phyloP scores from a whole-genome alignment of 2,888 invertebrate species.

The Protonemura montana region DNA sequence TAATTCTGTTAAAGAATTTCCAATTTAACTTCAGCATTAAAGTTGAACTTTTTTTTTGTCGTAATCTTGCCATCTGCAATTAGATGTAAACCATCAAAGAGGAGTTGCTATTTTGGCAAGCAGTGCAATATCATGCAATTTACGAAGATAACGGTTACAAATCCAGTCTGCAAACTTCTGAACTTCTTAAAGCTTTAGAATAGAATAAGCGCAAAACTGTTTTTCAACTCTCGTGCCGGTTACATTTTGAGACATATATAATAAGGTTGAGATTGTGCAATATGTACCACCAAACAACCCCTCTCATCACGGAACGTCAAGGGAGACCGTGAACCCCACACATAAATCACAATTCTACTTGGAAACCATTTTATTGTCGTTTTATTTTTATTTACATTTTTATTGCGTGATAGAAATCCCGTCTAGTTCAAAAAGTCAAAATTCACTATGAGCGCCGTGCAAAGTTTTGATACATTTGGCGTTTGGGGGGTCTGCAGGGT shows the following conservation, averaged over 20 bases:
- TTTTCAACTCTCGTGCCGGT: neutral
- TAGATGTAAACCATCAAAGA: neutral
- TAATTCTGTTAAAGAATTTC: neutral
- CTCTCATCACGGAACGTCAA: neutral
- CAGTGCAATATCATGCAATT: neutral
- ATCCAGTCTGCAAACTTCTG: neutral
- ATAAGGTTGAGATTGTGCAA: neutral
- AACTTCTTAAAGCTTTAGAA: neutral
- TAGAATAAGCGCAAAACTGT: neutral
- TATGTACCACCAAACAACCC: neutral
- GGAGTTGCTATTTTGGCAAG: neutral
- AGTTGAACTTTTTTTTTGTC: neutral
- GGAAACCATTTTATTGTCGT: neutral
- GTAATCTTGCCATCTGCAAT: neutral
- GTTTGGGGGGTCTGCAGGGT: too few species aligned
- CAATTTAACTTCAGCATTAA: neutral
- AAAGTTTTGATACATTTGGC: neutral
- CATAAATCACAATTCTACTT: neutral
- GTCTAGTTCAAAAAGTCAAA: neutral
- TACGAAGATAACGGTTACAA: neutral
- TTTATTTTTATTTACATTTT: conserved; percentile 7
- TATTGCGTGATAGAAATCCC: neutral
- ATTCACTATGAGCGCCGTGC: neutral
- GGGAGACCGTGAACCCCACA: neutral
- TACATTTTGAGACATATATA: neutral